phyloP scores from a whole-genome alignment of 1,140 invertebrate species.

The Bombus confusus region DNA sequence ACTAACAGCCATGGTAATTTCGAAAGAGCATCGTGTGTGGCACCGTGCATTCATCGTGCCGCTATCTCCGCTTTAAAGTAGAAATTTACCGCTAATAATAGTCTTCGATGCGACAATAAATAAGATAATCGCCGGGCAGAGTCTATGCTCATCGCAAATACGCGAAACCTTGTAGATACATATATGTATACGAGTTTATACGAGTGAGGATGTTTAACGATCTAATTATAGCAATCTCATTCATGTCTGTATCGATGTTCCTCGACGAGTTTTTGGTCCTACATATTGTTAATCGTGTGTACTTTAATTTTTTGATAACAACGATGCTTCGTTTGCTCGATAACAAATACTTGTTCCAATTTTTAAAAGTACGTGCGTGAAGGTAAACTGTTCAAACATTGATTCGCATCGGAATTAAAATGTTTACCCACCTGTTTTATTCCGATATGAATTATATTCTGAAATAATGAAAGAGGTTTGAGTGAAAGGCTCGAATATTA shows the following conservation, averaged over 20 bases:
- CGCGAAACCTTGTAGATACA: background rate
- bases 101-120: constrained; percentile 14
- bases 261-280: background rate
- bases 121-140: constrained; percentile 10
- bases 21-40: constrained; percentile 29
- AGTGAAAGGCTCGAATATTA: too few species aligned
- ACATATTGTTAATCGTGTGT: background rate
- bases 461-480: too few species aligned
- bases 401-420: too few species aligned
- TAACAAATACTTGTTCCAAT: too few species aligned
- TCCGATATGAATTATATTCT: too few species aligned
- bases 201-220: background rate
- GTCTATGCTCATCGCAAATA: background rate
- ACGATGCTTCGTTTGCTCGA: too few species aligned
- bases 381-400: too few species aligned
- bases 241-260: background rate
- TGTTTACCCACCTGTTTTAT: too few species aligned
- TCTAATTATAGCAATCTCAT: background rate
- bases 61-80: constrained; percentile 20
- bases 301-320: background rate
- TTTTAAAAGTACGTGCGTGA: too few species aligned
- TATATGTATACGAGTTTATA: background rate
- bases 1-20: constrained; percentile 57
- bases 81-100: constrained; percentile 38
- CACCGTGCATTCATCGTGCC: background rate